phyloP scores from a whole-genome alignment of 2,888 invertebrate genomes.

The Drosophila putrida region DNA sequence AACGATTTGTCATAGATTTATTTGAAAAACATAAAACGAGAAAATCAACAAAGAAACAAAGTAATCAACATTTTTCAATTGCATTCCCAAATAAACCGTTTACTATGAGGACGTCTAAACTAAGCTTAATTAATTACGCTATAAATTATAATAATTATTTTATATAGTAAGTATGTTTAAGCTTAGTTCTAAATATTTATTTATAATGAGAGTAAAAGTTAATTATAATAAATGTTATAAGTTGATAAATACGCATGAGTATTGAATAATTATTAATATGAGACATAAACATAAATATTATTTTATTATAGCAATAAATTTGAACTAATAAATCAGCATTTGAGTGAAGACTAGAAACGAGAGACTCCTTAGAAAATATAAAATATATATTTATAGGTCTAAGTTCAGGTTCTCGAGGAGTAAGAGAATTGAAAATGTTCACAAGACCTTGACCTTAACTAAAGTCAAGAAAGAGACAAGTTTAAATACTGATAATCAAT shows the following conservation, averaged over 20 bases:
- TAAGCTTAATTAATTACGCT: slow-evolving; percentile 47
- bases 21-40: slow-evolving; percentile 61
- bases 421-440: too few relatives aligned
- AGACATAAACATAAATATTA: slow-evolving; percentile 10
- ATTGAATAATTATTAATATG: neutral
- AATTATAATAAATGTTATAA: neutral
- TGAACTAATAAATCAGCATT: neutral
- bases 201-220: neutral
- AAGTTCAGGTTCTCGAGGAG: too few relatives aligned
- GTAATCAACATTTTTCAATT: slow-evolving; percentile 51
- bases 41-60: slow-evolving; percentile 57
- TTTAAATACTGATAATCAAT: too few relatives aligned
- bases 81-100: slow-evolving; percentile 57
- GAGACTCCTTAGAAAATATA: too few relatives aligned
- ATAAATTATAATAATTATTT: slow-evolving; percentile 25
- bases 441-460: too few relatives aligned
- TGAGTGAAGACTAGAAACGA: neutral
- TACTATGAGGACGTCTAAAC: slow-evolving; percentile 26
- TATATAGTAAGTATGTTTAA: slow-evolving; percentile 5
- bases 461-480: too few relatives aligned
- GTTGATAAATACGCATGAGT: slow-evolving; percentile 10
- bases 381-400: too few relatives aligned
- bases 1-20: slow-evolving; percentile 53
- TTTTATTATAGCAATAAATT: neutral
- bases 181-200: slow-evolving; percentile 19